These are phyloP conservation scores for Cyclophora punctaria DNA, from an alignment of 2,888 invertebrate species.

Conservation along the genomic window DNA sequence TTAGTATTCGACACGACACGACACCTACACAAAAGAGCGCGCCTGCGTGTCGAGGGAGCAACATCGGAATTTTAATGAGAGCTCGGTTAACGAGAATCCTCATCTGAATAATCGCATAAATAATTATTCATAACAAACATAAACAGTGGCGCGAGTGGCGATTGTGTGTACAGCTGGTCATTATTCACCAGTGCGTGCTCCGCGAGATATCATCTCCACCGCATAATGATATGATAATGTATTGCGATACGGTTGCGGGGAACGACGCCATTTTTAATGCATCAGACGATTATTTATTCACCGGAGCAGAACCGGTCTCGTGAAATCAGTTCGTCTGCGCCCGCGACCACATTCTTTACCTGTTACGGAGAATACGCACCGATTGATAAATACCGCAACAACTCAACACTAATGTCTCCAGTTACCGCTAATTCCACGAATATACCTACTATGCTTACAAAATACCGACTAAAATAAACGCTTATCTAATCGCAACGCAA, in stretches of 20 bases:
- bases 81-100: constrained; percentile 52
- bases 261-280: constrained; percentile 33
- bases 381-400: constrained; percentile 8
- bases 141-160: constrained; percentile 40
- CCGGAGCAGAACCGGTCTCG: constrained; percentile 29
- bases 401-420: constrained; percentile 2
- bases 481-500: constrained; percentile 21
- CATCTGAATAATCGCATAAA: constrained; percentile 66
- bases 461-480: constrained; percentile 19
- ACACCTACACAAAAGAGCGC: constrained; percentile 45
- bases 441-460: constrained; percentile 4
- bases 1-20: constrained; percentile 39
- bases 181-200: constrained; percentile 34
- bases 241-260: constrained; percentile 30
- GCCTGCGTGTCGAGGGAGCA: constrained; percentile 42
- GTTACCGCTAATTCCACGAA: neutral
- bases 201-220: constrained; percentile 32
- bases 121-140: constrained; percentile 60
- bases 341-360: constrained; percentile 26
- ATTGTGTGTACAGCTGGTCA: constrained; percentile 34
- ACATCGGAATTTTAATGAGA: constrained; percentile 69
- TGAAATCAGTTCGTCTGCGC: constrained; percentile 21
- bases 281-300: constrained; percentile 34
- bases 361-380: constrained; percentile 20
- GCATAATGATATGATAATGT: constrained; percentile 42